Evolutionary conservation across 2,113 vertebrate genomes (phyloP).

Genomic region (Agelaius tricolor): DNA sequence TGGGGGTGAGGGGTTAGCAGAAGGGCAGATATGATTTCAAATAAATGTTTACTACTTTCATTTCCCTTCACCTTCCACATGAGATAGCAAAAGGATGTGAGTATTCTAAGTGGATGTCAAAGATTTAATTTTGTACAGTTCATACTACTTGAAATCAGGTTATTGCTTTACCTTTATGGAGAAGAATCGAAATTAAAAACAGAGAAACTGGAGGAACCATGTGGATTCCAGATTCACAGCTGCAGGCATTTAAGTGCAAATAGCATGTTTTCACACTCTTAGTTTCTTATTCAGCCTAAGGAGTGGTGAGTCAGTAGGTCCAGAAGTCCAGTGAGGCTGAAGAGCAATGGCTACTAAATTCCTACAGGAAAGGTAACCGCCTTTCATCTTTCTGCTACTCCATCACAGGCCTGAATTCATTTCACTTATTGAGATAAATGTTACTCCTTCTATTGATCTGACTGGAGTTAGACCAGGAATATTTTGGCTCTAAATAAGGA

Average conservation of each 20-base stretch:
- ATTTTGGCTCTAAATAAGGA: neutral
- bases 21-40: slow-evolving; percentile 41
- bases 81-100: slow-evolving; percentile 18
- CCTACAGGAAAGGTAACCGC: neutral
- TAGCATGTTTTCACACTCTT: neutral
- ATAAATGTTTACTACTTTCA: slow-evolving; percentile 44
- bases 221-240: slow-evolving; percentile 7
- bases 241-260: neutral
- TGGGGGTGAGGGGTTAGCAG: neutral
- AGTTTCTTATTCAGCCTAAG: neutral
- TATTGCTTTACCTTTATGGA: slow-evolving; percentile 62
- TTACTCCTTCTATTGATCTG: neutral
- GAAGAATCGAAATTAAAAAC: slow-evolving; percentile 65
- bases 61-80: slow-evolving; percentile 12
- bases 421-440: neutral
- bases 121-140: slow-evolving; percentile 57
- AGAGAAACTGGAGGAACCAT: slow-evolving; percentile 4
- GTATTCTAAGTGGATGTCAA: neutral
- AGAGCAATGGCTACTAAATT: neutral
- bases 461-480: neutral
- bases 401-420: neutral
- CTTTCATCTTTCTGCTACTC: neutral
- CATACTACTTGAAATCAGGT: slow-evolving; percentile 38
- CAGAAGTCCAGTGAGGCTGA: neutral
- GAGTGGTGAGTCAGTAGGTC: neutral